Evolutionary conservation across 2,113 vertebrate species (phyloP).

Genomic region (Pseudolaguvia tuberculata): DNA sequence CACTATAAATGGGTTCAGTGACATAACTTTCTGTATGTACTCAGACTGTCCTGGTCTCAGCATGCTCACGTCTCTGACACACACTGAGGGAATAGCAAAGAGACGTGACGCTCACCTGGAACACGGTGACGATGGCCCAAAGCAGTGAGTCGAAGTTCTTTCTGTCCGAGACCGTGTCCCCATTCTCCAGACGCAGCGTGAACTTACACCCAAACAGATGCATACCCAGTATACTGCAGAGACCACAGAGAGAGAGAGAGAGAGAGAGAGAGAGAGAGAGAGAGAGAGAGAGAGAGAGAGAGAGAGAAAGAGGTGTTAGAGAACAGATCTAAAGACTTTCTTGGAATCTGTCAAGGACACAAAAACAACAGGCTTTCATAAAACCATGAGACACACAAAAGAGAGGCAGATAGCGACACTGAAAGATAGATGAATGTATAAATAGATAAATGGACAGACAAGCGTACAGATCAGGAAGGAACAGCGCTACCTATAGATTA

Average conservation of each 20-base stretch:
- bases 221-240: constrained; percentile 90
- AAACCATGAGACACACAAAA: neutral
- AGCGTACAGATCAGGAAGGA: neutral
- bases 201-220: constrained; percentile 97
- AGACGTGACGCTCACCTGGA: constrained; percentile 77
- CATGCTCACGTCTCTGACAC: neutral
- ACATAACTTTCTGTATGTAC: constrained; percentile 1
- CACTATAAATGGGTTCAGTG: neutral
- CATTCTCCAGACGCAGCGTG: constrained; percentile 82
- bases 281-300: neutral
- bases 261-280: neutral
- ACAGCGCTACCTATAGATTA: neutral
- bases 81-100: neutral
- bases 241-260: neutral
- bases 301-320: neutral
- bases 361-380: constrained; percentile 13
- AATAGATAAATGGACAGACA: neutral
- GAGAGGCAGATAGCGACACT: neutral
- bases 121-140: constrained; percentile 97
- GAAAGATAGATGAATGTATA: neutral
- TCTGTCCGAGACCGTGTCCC: constrained; percentile 90
- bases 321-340: constrained; percentile 3
- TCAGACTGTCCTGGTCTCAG: neutral
- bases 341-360: constrained; percentile 16
- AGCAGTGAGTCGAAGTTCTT: constrained; percentile 97